phyloP scores from a whole-genome alignment of 2,888 invertebrate species.

The Leptinotarsa tumamoca region DNA sequence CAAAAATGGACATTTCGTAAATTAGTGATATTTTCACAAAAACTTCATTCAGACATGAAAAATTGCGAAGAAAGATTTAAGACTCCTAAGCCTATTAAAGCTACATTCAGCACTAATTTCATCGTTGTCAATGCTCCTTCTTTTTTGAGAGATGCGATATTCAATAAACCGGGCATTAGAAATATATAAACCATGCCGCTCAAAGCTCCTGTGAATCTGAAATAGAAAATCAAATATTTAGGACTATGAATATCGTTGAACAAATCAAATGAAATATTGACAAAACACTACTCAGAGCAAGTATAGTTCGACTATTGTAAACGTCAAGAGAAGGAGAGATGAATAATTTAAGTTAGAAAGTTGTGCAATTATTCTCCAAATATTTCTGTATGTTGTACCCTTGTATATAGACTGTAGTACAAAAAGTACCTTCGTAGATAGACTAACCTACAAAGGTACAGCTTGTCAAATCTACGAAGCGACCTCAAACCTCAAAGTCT shows the following conservation, averaged over 20 bases:
- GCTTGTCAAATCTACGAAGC: too few relatives aligned
- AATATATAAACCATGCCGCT: constrained; percentile 91
- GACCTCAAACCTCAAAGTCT: too few relatives aligned
- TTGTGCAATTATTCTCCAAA: too few relatives aligned
- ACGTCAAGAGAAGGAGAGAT: too few relatives aligned
- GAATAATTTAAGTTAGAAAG: too few relatives aligned
- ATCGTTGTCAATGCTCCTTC: constrained; percentile 71
- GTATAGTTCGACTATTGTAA: too few relatives aligned
- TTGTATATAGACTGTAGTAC: too few relatives aligned
- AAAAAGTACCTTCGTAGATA: too few relatives aligned
- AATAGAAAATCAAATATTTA: constrained; percentile 48
- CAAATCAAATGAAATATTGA: too few relatives aligned
- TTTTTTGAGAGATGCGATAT: constrained; percentile 76
- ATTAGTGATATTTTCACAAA: background rate
- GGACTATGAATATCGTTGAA: background rate
- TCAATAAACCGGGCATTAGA: constrained; percentile 84
- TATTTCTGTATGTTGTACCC: too few relatives aligned
- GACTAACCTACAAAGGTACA: too few relatives aligned
- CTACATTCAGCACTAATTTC: constrained; percentile 72
- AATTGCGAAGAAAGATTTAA: constrained; percentile 87
- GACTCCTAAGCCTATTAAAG: constrained; percentile 78
- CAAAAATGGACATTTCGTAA: background rate
- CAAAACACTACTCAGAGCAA: too few relatives aligned
- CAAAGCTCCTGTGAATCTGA: constrained; percentile 87
- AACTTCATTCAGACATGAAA: constrained; percentile 67